Evolutionary conservation across 53 echinoderm and acorn worm genomes (phyloP), one percentile per base, ranked within the genome.

Genomic region (Echinarachnius parma): DNA sequence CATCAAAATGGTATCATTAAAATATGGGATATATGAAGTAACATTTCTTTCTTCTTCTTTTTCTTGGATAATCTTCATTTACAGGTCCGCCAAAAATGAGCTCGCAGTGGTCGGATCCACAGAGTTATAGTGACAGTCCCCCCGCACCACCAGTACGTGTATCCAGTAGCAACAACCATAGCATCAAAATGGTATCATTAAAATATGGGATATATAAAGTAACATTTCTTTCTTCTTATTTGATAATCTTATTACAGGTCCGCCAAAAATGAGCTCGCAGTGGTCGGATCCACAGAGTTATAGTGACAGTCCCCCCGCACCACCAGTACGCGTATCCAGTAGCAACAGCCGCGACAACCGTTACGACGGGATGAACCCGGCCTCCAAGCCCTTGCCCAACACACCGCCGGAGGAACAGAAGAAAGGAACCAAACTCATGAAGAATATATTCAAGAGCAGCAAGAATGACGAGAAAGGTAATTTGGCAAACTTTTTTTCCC

Each of bases 11-110:
- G n/a, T n/a, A n/a, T n/a, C n/a, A n/a, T n/a, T n/a, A n/a, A n/a
- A n/a, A n/a, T n/a, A n/a, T n/a, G n/a, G n/a, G n/a, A n/a, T n/a
- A n/a, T n/a, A n/a, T n/a, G n/a, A n/a, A n/a, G n/a, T n/a, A n/a
- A n/a, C n/a, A n/a, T n/a, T n/a, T n/a, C n/a, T n/a, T n/a, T n/a
- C n/a, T n/a, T n/a, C n/a, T n/a, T n/a, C n/a, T n/a, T n/a, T n/a
- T 2, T 30, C 0, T n/a, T 20, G 10, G 7, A 20, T 34, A 2
- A 5, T 49, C 10, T 19, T 19, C 30, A 13, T 30, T 23, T 2
- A n/a, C 18, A 72, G 74, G 74, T 72, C 74, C 74, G 46, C 74
- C 74, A 45, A 72, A 72, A 56, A 72, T 56, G 55, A 68, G 68
- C 68, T 16, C 68, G 32, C 50, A 50, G 67, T 72, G 74, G 74